Evolutionary conservation across 2,113 vertebrate species (phyloP), one percentile per base, ranked within the genome.

Genomic region (Dermatemys mawii): DNA sequence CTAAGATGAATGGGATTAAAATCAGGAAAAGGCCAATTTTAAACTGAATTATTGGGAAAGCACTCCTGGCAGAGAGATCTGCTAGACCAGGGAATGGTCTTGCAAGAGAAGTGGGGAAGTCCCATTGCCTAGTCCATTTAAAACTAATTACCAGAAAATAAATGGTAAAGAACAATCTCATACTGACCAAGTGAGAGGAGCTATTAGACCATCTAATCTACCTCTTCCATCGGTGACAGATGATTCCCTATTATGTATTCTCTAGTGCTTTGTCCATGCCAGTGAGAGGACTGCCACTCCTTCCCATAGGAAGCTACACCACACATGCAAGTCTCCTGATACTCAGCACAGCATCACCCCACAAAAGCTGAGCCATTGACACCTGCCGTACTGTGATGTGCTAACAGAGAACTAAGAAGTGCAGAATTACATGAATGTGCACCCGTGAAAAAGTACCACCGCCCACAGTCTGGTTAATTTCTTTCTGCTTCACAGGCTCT

Each of bases 311-410:
- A 75, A 26, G 41, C 70, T 84, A 32, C 55, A 27, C 81, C 46
- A 53, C 0, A 0, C 8, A 55, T 11, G 17, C 32, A 87, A 35
- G 38, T 75, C 38, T 44, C 16, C 26, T 54, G 75, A 2, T 32
- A 26, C 13, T 21, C 29, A 38, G 21, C 11, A 38, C 35, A 51
- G 83, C 14, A 48, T 35, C 78, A 70, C 35, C 44, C 55, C 46
- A 38, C 12, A 55, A 75, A 55, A 19, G 27, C 14, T 50, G 26
- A 55, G 38, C 27, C 27, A 53, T 3, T 41, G 32, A 51, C 60
- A 63, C 1, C 2, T 83, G 57, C 49, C 44, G 73, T 26, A 14
- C 0, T 29, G 21, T 41, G n/a, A 57, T 57, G 57, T 21, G 79
- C 53, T 14, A 35, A 76, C 11, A 46, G 2, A 11, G 4, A 53